Evolutionary conservation across 2,797 vertebrate genomes (phyloP), one percentile per base, ranked within the genome.

Genomic region (Clamator glandarius): DNA sequence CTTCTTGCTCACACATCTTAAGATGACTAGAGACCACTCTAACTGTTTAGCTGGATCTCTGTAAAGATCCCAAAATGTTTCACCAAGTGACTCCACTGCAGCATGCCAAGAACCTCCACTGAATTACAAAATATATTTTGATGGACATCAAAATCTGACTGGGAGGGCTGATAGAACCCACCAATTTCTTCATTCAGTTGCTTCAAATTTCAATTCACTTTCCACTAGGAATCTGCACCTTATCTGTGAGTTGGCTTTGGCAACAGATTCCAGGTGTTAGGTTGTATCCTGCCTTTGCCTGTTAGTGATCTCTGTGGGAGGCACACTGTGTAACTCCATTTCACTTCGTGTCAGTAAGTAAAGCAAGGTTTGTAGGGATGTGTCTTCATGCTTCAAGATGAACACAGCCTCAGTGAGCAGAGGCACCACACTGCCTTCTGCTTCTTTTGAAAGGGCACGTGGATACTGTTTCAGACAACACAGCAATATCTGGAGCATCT

Each of bases 361-460:
- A 78, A 36, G 25, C 52, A 67, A 76, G 36, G 59, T 59, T 66
- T 70, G 57, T 48, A 70, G 44, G 52, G 41, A 59, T 5, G 2
- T 4, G 11, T 15, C 23, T 41, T 84, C 73, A 70, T 28, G 17
- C 16, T 52, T 76, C 70, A 36, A 54, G 46, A 73, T 1, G 2
- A 58, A 55, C 2, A n/a, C 13, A 58, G 33, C 55, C 67, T 48
- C 76, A 28, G 61, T 4, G 8, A 76, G 42, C 6, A 41, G 55
- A 73, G 5, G 11, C 25, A 62, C 0, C 0, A 28, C 41, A 31
- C 0, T 1, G 46, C 46, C 39, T 48, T n/a, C 35, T 62, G n/a
- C 39, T 75, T n/a, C 7, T 12, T 48, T 69, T 17, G 15, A 73
- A 90, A 17, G 21, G 28, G 23, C 25, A 64, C 0, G 0, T 15